phyloP scores from a whole-genome alignment of 2,113 vertebrate species.

The Sylvietta virens region DNA sequence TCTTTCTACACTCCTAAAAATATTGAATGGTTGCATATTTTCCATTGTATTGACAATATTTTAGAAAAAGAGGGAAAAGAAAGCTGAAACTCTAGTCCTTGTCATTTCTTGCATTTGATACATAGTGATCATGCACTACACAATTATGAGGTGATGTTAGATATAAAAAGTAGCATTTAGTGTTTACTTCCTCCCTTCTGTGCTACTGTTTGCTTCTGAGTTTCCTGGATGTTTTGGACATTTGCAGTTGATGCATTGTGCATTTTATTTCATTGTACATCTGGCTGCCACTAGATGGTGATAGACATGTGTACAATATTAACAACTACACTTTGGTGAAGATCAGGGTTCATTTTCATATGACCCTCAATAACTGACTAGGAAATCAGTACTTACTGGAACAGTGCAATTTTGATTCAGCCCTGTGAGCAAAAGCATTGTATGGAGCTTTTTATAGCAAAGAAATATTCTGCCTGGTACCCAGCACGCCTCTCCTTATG shows the following conservation, averaged over 20 bases:
- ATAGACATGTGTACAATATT: constrained; percentile 16
- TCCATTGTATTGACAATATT: background rate
- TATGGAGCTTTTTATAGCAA: background rate
- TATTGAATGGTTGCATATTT: background rate
- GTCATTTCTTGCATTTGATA: background rate
- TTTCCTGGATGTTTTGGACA: background rate
- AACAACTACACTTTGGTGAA: background rate
- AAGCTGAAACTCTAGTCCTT: background rate
- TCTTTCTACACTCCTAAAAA: background rate
- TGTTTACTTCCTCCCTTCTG: background rate
- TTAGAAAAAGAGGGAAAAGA: background rate
- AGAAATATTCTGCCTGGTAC: background rate
- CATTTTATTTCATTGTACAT: background rate
- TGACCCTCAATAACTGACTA: background rate
- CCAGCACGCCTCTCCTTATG: fast-evolving
- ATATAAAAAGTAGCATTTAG: background rate
- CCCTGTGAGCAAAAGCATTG: background rate
- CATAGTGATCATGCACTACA: background rate
- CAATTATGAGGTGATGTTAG: background rate
- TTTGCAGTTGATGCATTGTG: background rate
- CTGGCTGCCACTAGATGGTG: constrained; percentile 62
- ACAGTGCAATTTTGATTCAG: background rate
- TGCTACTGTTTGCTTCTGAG: background rate
- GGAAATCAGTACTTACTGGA: background rate
- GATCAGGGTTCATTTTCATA: background rate